Evolutionary conservation across 2,113 vertebrate genomes (phyloP), one percentile per base, ranked within the genome.

Genomic region (Lophotis ruficrista): DNA sequence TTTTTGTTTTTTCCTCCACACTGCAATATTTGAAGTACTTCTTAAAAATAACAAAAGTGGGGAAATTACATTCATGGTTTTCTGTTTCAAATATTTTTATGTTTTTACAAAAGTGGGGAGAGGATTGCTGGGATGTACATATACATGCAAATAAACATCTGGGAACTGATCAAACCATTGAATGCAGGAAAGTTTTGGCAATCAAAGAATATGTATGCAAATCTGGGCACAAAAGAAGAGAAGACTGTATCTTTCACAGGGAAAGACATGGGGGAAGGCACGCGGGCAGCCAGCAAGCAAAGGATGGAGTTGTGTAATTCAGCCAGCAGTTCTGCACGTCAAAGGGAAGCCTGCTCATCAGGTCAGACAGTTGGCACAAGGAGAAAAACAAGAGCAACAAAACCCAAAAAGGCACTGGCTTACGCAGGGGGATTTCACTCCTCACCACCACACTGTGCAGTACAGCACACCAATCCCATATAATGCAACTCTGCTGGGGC

Each of bases 131-230:
- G 69, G 65, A 58, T 76, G 69, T 76, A 79, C 57, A 85, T 61
- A 58, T 87, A 62, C 53, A 94, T 96, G 94, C 94, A 97, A 96
- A 96, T 96, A 96, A 92, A 97, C 91, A 97, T 93, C 94, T 96
- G 96, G 92, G 87, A 76, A 87, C 72, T 30, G 83, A 93, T 91
- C 11, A 66, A 89, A 84, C 65, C 77, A 70, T 54, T 90, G 65
- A 95, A 91, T 77, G 66, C 37, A 35, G 81, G 81, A 64, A 85
- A 79, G 94, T 84, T 91, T 94, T 72, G 83, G 73, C 77, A 94
- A 87, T 76, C 89, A 87, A 65, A 84, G 81, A 91, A 69, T 54
- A 83, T 9, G 12, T 65, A 57, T 64, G 47, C 64, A 83, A 48
- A 83, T 72, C 65, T 94, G 77, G 81, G 73, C 66, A 87, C 70